phyloP scores from a whole-genome alignment of 2,113 vertebrate genomes.

The Microtus ochrogaster region DNA sequence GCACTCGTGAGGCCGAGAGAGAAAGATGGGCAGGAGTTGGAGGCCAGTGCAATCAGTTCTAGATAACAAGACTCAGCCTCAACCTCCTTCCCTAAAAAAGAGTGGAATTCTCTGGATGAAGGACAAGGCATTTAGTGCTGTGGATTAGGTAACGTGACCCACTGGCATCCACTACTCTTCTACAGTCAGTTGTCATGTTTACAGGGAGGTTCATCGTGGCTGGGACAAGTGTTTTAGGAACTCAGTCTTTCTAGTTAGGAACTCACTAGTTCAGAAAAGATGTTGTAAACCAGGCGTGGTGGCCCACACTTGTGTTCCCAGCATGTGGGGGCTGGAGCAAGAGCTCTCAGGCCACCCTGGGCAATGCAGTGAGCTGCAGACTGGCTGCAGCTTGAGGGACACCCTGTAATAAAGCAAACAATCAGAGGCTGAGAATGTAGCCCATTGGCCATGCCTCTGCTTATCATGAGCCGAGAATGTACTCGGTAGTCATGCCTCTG shows the following conservation, averaged over 20 bases:
- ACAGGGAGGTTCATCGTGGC: background rate
- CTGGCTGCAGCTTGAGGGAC: background rate
- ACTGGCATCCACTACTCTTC: background rate
- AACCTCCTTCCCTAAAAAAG: background rate
- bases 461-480: background rate
- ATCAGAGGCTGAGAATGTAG: background rate
- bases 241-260: background rate
- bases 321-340: background rate
- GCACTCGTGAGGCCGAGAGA: background rate
- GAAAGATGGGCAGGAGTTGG: background rate
- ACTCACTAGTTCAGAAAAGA: conserved; percentile 5
- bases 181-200: background rate
- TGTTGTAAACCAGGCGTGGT: background rate
- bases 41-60: background rate
- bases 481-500: background rate
- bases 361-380: background rate
- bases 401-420: background rate
- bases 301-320: background rate
- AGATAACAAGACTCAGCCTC: background rate
- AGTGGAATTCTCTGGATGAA: background rate
- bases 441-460: background rate
- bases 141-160: background rate
- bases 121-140: background rate
- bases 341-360: background rate
- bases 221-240: background rate